These are phyloP conservation scores for Clarias fuscus DNA, from an alignment of 2,797 vertebrate genomes.

Conservation along the genomic window DNA sequence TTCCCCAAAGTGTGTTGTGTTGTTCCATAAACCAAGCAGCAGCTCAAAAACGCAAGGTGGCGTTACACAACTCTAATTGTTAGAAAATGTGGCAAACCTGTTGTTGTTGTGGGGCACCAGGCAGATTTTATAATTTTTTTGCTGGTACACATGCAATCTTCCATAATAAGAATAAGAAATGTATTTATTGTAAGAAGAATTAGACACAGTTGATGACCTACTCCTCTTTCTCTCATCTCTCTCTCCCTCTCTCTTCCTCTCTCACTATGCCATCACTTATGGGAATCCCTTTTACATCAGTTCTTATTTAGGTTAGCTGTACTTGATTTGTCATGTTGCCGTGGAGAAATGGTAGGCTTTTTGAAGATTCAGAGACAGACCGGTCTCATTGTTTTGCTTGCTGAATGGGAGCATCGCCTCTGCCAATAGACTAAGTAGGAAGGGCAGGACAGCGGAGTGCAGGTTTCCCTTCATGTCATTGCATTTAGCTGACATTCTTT, in stretches of 20 bases:
- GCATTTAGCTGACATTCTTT: not conserved
- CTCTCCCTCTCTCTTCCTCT: constrained; percentile 12
- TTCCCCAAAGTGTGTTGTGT: not conserved
- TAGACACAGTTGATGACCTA: constrained; percentile 9
- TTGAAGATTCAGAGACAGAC: constrained; percentile 52
- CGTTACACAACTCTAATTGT: not conserved
- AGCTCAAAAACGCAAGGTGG: not conserved
- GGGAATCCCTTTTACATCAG: constrained; percentile 51
- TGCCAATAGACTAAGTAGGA: constrained; percentile 22
- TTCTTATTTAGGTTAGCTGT: constrained; percentile 69
- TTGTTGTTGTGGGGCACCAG: not conserved
- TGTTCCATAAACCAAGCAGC: not conserved
- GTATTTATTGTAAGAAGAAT: not conserved
- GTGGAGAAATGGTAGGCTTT: constrained; percentile 41
- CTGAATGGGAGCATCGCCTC: constrained; percentile 40
- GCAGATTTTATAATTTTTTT: not conserved
- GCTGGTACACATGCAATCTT: not conserved
- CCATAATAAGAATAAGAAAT: not conserved
- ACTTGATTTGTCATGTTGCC: constrained; percentile 53
- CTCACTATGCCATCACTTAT: constrained; percentile 55
- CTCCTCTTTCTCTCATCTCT: constrained; percentile 13
- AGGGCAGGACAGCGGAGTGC: constrained; percentile 23
- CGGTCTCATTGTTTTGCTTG: constrained; percentile 30
- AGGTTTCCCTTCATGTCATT: constrained; percentile 27
- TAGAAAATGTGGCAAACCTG: not conserved